Base-by-base conservation (phyloP, 2,797 vertebrate species). In the Astyanax mexicanus region DNA sequence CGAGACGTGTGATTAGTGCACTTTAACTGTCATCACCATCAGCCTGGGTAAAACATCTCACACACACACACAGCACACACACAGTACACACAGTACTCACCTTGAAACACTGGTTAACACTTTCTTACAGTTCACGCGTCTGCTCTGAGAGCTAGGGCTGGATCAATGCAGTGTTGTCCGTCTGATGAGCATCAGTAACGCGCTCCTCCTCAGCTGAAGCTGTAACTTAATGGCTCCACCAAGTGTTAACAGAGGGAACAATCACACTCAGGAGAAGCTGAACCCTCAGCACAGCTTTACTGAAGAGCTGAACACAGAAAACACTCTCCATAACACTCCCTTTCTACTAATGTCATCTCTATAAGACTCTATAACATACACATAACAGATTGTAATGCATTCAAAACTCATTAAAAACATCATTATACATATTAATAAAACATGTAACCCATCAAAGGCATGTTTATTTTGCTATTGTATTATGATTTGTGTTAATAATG, bases 181-280 rank as follows among this genome's bases (percentile, higher is more conserved):
- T 27, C 13, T 66, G 42, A 47, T 66, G 62, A 67, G 64, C 49
- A 54, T 58, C 51, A 19, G 27, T 67, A 51, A 67, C 38, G 27
- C 52, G 38, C 35, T 38, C 54, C 55, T 32, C 25, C 38, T 35
- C 35, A 51, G 29, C 49, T 73, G 29, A 68, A 47, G 61, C 17
- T 3, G 25, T 38, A 73, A 61, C 55, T 69, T 75, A 70, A 74
- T 71, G 49, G 89, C 90, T 88, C 90, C 89, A 82, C 90, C 89
- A 77, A 84, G 89, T 90, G 90, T 83, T 73, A 75, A 73, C 78
- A 86, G 58, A 74, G 35, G 74, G 83, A 78, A 61, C 29, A 52
- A 32, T 64, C 69, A 44, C 29, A 45, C 8, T 35, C 11, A 21
- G 25, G 6, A 27, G 13, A 49, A 45, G 2, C 45, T 45, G 5